These are phyloP conservation scores for Dicrostonyx torquatus DNA, from an alignment of 2,797 vertebrate genomes.

Conservation along the genomic window DNA sequence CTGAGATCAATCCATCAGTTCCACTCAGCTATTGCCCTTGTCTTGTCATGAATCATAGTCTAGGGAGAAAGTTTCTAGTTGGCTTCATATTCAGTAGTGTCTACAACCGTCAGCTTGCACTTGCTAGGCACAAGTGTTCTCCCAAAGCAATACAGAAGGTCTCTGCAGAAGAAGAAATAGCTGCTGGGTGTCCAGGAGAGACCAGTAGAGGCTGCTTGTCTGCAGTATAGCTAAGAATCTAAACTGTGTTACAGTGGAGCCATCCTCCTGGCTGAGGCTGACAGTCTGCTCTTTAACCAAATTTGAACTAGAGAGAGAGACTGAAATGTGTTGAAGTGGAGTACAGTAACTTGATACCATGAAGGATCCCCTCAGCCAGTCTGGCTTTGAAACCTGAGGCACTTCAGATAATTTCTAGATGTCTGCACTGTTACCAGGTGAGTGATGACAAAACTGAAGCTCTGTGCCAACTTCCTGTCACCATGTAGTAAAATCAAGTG, in stretches of 20 bases:
- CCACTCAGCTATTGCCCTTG: background rate
- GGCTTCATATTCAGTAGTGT: background rate
- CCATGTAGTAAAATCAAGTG: background rate
- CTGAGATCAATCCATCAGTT: background rate
- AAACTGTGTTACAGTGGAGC: background rate
- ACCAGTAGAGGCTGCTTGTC: background rate
- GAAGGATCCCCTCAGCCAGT: background rate
- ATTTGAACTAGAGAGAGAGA: background rate
- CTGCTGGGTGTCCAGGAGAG: background rate
- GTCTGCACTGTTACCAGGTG: background rate
- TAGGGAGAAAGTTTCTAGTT: background rate
- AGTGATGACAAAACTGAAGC: background rate
- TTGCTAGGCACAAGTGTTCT: background rate
- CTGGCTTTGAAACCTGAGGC: conserved; percentile 3
- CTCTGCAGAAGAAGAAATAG: background rate
- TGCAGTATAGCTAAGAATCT: background rate
- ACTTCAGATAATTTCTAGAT: background rate
- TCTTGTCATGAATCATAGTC: background rate
- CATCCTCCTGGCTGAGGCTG: background rate
- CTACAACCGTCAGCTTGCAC: background rate
- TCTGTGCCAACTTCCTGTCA: background rate
- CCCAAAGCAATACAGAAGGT: background rate
- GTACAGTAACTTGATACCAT: background rate
- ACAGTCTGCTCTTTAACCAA: background rate
- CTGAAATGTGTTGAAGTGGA: background rate